A percentile compares a stretch with the other conserved stretches of the same genome.
Evolutionary conservation across 2,797 vertebrate genomes (phyloP).

Genomic region (Spinibarbus caldwelli): DNA sequence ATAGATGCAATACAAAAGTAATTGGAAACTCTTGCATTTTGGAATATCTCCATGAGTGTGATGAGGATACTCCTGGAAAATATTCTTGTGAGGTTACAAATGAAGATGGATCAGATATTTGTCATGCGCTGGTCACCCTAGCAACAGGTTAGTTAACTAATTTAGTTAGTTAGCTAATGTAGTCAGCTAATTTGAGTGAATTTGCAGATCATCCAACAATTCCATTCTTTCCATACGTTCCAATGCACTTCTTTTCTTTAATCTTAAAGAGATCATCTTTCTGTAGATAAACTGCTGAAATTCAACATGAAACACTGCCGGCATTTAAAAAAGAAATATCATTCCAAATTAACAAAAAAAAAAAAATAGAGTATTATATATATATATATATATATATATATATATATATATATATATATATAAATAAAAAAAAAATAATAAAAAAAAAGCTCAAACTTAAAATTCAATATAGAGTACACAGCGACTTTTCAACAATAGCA

Average conservation of each 20-base stretch:
- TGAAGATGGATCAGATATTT: constrained; percentile 82
- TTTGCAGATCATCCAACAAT: background rate
- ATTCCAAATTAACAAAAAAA: constrained; percentile 64
- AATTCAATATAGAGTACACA: constrained; percentile 78
- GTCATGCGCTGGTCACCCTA: constrained; percentile 78
- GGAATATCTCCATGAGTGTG: constrained; percentile 82
- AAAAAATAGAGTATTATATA: constrained; percentile 67
- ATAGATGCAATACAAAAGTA: constrained; percentile 69
- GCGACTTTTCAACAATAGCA: constrained; percentile 85
- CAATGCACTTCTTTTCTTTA: constrained; percentile 65
- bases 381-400: no score
- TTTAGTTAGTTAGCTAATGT: no score
- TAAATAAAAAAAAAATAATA: no score
- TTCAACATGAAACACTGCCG: constrained; percentile 78
- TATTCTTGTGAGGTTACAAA: constrained; percentile 89
- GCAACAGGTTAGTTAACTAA: constrained; percentile 80
- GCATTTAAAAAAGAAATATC: constrained; percentile 7
- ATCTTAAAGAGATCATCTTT: constrained; percentile 77
- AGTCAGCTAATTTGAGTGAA: constrained; percentile 13
- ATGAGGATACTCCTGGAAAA: constrained; percentile 81
- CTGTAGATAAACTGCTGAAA: constrained; percentile 87
- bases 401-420: no score
- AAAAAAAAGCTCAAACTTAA: constrained; percentile 63
- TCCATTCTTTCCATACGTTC: background rate
- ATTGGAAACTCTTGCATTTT: constrained; percentile 76